phyloP scores from a whole-genome alignment of 2,888 invertebrate genomes.

The Cheilosia impressa region DNA sequence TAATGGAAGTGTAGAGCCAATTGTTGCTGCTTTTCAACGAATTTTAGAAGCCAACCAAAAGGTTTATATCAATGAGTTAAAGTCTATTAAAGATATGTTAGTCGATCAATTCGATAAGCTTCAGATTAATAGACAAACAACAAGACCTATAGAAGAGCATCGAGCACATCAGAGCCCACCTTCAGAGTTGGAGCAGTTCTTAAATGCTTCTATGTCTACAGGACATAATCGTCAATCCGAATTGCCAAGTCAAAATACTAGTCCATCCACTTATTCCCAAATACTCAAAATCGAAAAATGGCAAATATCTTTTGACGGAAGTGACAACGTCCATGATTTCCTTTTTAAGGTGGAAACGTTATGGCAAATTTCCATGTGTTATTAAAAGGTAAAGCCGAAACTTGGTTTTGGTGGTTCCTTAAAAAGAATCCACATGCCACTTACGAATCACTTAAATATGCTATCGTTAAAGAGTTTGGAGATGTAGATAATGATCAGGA shows the following conservation, averaged over 20 bases:
- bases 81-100: too few relatives aligned
- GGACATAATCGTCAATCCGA: neutral
- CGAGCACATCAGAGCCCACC: too few relatives aligned
- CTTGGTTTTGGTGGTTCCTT: slow-evolving; percentile 1
- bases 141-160: too few relatives aligned
- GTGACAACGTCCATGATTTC: neutral
- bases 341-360: slow-evolving; percentile 13
- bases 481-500: slow-evolving; percentile 48
- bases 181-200: neutral
- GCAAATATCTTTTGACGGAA: neutral
- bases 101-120: too few relatives aligned
- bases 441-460: slow-evolving; percentile 10
- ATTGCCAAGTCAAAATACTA: neutral
- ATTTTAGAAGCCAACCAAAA: too few relatives aligned
- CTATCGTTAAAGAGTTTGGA: slow-evolving; percentile 41
- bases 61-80: too few relatives aligned
- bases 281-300: slow-evolving; percentile 1
- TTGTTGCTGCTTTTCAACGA: too few relatives aligned
- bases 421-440: slow-evolving; percentile 21
- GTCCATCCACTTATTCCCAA: neutral
- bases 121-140: too few relatives aligned
- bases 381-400: neutral
- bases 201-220: neutral
- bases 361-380: slow-evolving; percentile 2
- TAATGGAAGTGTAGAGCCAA: too few relatives aligned